Conservation (phyloP, 2,888 invertebrate species). For the Phasia obesa region DNA sequence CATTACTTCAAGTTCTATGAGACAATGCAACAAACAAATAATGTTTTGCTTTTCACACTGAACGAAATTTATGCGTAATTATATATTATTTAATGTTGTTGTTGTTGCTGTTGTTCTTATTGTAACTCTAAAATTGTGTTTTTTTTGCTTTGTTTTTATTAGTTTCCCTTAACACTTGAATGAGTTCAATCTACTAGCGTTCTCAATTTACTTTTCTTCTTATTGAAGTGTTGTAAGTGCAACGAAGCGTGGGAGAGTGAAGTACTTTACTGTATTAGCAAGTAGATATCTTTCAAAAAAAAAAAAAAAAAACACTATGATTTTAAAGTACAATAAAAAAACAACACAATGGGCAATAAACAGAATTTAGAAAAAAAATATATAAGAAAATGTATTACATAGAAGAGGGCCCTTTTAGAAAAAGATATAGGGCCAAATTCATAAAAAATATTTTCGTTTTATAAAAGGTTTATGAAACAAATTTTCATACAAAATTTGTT, state of each 20-base stretch:
- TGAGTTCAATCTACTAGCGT: constrained; percentile 30
- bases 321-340: constrained; percentile 1
- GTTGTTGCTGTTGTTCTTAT: constrained; percentile 3
- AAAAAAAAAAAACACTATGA: not conserved
- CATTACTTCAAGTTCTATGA: constrained; percentile 57
- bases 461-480: no score
- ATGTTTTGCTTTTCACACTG: not conserved
- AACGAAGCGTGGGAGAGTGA: not conserved
- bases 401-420: no score
- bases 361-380: no score
- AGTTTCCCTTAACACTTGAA: constrained; percentile 51
- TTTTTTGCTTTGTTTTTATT: constrained; percentile 7
- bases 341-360: not conserved
- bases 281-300: constrained; percentile 13
- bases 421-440: no score
- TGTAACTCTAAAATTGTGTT: no score
- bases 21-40: not conserved
- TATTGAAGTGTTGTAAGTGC: not conserved
- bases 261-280: not conserved
- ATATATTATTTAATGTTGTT: not conserved
- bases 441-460: no score
- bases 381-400: no score
- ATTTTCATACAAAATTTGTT: no score
- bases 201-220: constrained; percentile 23
- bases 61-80: constrained; percentile 21